Percentiles rank a stretch among this genome's conserved stretches.
Conservation (phyloP, 1,140 invertebrate species). For the Bombus huntii region DNA sequence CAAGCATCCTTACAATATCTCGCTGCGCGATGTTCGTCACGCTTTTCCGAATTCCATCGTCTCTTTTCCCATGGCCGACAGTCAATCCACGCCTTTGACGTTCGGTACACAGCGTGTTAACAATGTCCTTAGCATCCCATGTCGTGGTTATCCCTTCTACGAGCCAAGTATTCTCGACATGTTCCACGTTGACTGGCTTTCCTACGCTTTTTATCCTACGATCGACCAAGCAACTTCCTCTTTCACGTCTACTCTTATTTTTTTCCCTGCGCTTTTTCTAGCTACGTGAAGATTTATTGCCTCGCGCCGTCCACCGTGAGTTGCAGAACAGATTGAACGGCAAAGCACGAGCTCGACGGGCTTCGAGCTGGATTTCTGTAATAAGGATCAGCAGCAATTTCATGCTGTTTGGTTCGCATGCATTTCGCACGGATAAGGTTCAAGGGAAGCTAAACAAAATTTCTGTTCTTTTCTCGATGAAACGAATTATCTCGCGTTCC, state of each 20-base stretch:
- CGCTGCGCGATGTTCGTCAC: neutral
- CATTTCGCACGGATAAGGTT: neutral
- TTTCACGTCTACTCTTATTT: neutral
- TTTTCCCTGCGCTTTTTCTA: neutral
- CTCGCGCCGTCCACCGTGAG: neutral
- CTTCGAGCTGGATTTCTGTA: neutral
- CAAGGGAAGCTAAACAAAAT: no score
- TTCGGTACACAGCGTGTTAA: neutral
- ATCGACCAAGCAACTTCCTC: neutral
- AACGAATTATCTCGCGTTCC: no score
- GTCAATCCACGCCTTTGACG: neutral
- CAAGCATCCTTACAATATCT: no score
- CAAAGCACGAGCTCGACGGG: neutral
- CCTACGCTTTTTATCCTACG: neutral
- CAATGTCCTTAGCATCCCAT: neutral
- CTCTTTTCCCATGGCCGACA: neutral
- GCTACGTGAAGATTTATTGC: conserved; percentile 15
- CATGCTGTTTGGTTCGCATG: neutral
- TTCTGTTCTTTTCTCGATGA: neutral
- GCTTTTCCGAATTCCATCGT: neutral
- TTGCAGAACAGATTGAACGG: conserved; percentile 14
- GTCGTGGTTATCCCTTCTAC: no score
- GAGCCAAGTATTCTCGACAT: neutral
- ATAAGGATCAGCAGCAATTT: neutral
- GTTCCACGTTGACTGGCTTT: neutral